Percentiles rank a stretch among this genome's conserved stretches.
Evolutionary conservation across 2,888 invertebrate species (phyloP).

Genomic region (Noctua fimbriata): DNA sequence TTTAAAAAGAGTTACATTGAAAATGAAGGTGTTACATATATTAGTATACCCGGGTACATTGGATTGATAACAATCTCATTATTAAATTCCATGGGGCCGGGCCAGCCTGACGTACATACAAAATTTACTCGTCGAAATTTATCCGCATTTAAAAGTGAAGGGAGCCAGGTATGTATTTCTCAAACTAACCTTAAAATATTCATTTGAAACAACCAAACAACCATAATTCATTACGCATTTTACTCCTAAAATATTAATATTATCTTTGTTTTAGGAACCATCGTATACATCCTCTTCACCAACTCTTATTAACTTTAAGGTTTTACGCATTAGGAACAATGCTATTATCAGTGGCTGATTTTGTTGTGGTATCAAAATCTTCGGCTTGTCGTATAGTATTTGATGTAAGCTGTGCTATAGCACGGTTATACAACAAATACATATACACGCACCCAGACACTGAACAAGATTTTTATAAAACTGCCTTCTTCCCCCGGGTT

Average conservation of each 20-base stretch:
- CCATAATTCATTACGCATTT: too few species aligned
- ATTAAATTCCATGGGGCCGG: slow-evolving; percentile 18
- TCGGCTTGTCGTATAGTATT: too few species aligned
- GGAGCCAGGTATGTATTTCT: background rate
- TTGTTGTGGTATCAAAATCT: background rate
- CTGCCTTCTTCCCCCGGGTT: too few species aligned
- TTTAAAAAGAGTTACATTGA: slow-evolving; percentile 28
- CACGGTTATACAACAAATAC: background rate
- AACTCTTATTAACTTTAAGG: background rate
- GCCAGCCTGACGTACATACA: too few species aligned
- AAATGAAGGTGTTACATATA: slow-evolving; percentile 32
- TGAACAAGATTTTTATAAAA: too few species aligned
- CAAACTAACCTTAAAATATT: too few species aligned
- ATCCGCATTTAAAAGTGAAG: background rate
- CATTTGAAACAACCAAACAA: too few species aligned
- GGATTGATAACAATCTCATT: slow-evolving; percentile 23
- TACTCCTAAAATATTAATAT: too few species aligned
- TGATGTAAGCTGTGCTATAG: background rate
- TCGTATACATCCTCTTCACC: background rate
- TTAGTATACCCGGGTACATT: slow-evolving; percentile 30
- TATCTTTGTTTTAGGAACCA: background rate
- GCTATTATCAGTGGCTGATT: background rate
- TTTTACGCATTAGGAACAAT: background rate
- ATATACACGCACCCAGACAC: background rate
- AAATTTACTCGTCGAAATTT: slow-evolving; percentile 4